phyloP scores from a whole-genome alignment of 2,113 vertebrate species.

The Sterna hirundo region DNA sequence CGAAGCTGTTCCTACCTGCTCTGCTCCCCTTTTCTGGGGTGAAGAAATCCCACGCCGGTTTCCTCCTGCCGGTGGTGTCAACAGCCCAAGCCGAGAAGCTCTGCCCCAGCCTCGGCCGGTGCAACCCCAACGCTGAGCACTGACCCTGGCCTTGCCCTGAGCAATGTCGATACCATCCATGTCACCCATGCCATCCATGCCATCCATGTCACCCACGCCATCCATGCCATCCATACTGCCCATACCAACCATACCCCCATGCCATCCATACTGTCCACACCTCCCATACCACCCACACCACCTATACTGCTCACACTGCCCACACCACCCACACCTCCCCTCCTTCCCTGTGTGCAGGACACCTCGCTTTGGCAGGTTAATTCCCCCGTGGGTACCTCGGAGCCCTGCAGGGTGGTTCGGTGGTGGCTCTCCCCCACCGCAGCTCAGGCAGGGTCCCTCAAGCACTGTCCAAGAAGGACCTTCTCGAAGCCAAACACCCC shows the following conservation, averaged over 20 bases:
- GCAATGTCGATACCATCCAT: neutral
- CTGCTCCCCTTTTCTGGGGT: neutral
- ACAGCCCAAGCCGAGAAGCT: fast-evolving
- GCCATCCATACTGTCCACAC: too few species aligned
- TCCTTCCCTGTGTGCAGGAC: neutral
- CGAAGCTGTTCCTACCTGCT: neutral
- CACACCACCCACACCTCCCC: fast-evolving
- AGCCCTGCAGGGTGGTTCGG: fast-evolving
- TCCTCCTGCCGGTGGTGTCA: neutral
- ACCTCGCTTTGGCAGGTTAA: fast-evolving
- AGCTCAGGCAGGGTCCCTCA: fast-evolving
- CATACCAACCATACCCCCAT: neutral
- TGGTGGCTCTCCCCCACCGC: neutral
- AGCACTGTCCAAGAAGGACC: fast-evolving
- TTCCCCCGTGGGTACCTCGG: fast-evolving
- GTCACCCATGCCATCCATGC: too few species aligned
- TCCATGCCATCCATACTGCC: too few species aligned
- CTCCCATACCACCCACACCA: fast-evolving
- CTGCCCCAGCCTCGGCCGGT: neutral
- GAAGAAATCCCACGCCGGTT: neutral
- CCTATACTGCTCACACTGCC: fast-evolving
- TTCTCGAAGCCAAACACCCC: fast-evolving
- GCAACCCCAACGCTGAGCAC: neutral
- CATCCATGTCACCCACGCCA: too few species aligned
- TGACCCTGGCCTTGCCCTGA: fast-evolving